Evolutionary conservation across 2,888 invertebrate species (phyloP).

Genomic region (Hydriomena furcata): DNA sequence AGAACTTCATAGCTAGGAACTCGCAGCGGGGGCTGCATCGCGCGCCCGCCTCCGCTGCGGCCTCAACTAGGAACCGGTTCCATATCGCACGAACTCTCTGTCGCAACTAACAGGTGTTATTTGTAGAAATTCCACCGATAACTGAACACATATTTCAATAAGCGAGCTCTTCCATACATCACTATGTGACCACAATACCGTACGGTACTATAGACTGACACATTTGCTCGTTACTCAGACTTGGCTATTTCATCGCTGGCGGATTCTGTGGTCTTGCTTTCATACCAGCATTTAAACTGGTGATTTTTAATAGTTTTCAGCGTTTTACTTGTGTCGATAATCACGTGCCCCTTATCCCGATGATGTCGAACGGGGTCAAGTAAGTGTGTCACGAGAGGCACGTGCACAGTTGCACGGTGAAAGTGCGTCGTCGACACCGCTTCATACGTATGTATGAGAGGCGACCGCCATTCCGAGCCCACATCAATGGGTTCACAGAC

Average conservation of each 20-base stretch:
- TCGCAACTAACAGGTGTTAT: constrained; percentile 75
- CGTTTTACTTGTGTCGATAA: constrained; percentile 6
- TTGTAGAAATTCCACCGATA: constrained; percentile 66
- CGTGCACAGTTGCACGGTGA: constrained; percentile 63
- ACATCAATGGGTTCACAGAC: constrained; percentile 70
- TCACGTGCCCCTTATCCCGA: constrained; percentile 27
- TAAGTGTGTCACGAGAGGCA: constrained; percentile 66
- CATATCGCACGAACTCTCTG: constrained; percentile 61
- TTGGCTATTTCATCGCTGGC: not conserved
- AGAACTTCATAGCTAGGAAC: constrained; percentile 10
- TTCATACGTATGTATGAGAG: constrained; percentile 49
- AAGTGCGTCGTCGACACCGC: constrained; percentile 57
- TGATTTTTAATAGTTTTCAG: not conserved
- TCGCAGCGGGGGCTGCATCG: constrained; percentile 24
- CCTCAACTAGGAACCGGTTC: constrained; percentile 62
- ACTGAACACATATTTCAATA: constrained; percentile 47
- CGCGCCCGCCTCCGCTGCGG: constrained; percentile 32
- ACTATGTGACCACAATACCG: constrained; percentile 8
- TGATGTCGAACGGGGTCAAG: constrained; percentile 44
- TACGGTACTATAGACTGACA: not conserved
- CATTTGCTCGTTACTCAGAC: not conserved
- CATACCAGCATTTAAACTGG: too few species aligned
- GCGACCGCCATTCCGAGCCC: constrained; percentile 58
- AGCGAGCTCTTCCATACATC: constrained; percentile 23
- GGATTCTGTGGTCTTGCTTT: not conserved